Evolutionary conservation across 2,797 vertebrate species (phyloP).

Genomic region (Cynodonichthys magdalenae): DNA sequence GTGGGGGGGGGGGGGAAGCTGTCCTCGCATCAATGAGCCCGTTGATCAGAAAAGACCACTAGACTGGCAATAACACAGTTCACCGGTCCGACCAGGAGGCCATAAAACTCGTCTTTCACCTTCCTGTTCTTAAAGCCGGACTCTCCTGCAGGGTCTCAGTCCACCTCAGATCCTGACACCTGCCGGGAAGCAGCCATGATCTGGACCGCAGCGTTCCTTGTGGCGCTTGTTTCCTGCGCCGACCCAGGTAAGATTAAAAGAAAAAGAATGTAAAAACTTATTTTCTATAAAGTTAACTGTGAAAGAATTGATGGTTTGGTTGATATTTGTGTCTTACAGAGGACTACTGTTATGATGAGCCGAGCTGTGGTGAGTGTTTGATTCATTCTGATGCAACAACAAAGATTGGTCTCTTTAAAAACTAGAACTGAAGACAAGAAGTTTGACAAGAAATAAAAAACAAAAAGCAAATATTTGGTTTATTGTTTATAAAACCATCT

Average conservation of each 20-base stretch:
- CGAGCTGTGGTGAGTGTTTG: slow-evolving; percentile 73
- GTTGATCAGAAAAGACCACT: slow-evolving; percentile 76
- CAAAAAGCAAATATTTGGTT: no score
- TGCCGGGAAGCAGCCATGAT: slow-evolving; percentile 46
- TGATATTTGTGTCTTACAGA: slow-evolving; percentile 50
- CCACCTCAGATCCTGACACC: slow-evolving; percentile 57
- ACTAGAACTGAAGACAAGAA: no score
- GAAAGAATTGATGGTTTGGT: not conserved
- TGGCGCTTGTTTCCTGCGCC: slow-evolving; percentile 18
- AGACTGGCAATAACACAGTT: slow-evolving; percentile 70
- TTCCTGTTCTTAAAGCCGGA: slow-evolving; percentile 48
- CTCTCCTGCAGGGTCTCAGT: slow-evolving; percentile 20
- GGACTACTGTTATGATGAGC: slow-evolving; percentile 78
- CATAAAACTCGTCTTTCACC: slow-evolving; percentile 50
- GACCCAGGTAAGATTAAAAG: slow-evolving; percentile 56
- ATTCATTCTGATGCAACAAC: no score
- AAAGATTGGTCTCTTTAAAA: no score
- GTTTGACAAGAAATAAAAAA: no score
- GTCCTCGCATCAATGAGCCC: slow-evolving; percentile 73
- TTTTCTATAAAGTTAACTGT: not conserved
- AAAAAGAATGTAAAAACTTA: no score
- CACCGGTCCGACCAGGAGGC: slow-evolving; percentile 56
- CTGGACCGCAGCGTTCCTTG: slow-evolving; percentile 47
- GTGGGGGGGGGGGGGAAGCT: slow-evolving; percentile 12
- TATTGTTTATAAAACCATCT: no score